Conservation (phyloP, 2,113 vertebrate species). For the Dunckerocampus dactyliophorus region DNA sequence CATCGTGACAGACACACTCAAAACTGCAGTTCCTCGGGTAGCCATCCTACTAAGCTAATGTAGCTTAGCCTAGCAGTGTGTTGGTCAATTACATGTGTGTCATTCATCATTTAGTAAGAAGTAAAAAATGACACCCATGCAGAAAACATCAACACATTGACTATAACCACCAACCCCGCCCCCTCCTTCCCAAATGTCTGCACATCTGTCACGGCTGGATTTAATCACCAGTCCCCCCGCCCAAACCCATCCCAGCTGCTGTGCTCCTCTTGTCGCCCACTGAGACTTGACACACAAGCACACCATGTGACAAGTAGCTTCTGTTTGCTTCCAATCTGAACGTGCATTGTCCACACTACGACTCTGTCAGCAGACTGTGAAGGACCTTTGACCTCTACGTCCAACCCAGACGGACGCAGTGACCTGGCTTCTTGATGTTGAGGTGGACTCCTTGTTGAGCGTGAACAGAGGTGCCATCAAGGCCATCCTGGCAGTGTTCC, state of each 20-base stretch:
- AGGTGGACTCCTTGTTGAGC: no score
- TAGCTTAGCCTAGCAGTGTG: background rate
- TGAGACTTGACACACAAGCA: background rate
- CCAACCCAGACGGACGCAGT: no score
- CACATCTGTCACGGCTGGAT: slow-evolving; percentile 61
- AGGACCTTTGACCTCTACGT: slow-evolving; percentile 3
- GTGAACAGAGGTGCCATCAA: no score
- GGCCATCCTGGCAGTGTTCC: no score
- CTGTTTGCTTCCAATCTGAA: slow-evolving; percentile 27
- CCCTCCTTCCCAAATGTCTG: slow-evolving; percentile 14
- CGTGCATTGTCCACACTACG: slow-evolving; percentile 13
- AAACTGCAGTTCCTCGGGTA: background rate
- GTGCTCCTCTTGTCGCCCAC: slow-evolving; percentile 13
- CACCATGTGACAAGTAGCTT: slow-evolving; percentile 17
- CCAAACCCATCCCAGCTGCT: slow-evolving; percentile 3
- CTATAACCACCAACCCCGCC: slow-evolving; percentile 17
- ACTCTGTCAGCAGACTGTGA: background rate
- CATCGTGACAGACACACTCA: background rate
- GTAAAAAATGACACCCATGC: slow-evolving; percentile 1
- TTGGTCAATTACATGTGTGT: slow-evolving; percentile 18
- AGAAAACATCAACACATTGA: slow-evolving; percentile 2
- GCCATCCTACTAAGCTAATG: background rate
- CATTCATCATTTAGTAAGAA: slow-evolving; percentile 44
- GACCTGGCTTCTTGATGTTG: no score
- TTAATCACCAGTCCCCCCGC: slow-evolving; percentile 21